Conservation (phyloP, 53 echinoderm and acorn worm species). For the Holothuria scabra region DNA sequence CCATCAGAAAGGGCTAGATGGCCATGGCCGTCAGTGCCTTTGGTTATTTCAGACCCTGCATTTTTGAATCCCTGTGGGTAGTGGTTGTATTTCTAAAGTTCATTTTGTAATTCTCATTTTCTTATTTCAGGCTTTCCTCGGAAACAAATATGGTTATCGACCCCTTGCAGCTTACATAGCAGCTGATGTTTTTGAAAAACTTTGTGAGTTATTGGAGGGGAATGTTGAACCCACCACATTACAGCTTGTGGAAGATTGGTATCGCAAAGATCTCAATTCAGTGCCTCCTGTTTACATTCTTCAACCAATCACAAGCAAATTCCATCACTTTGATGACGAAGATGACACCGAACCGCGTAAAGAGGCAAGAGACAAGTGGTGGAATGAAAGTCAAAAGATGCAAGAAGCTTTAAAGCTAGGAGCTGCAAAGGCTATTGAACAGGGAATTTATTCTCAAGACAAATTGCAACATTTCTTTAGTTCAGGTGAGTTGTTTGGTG, state of each 20-base stretch:
- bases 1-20: too few relatives aligned
- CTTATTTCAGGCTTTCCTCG: conserved; percentile 70
- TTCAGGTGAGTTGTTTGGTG: conserved; percentile 69
- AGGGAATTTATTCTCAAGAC: conserved; percentile 62
- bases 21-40: too few relatives aligned
- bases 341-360: conserved; percentile 58
- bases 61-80: too few relatives aligned
- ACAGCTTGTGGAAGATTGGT: conserved; percentile 76
- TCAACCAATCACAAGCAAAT: conserved; percentile 81
- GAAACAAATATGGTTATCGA: conserved; percentile 92
- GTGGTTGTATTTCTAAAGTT: too few relatives aligned
- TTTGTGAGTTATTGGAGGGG: conserved; percentile 48
- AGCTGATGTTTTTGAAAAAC: conserved; percentile 65
- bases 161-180: conserved; percentile 69
- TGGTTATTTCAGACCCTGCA: too few relatives aligned
- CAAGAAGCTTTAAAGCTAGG: conserved; percentile 61
- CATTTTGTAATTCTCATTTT: not conserved
- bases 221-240: conserved; percentile 30
- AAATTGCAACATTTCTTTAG: conserved; percentile 61
- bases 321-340: conserved; percentile 72
- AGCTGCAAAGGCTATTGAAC: conserved; percentile 56
- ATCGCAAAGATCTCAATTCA: conserved; percentile 78
- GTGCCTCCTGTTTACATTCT: conserved; percentile 75
- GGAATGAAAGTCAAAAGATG: conserved; percentile 67
- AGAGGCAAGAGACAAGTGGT: conserved; percentile 73